phyloP scores from a whole-genome alignment of 1,140 invertebrate genomes.

The Spodoptera frugiperda region DNA sequence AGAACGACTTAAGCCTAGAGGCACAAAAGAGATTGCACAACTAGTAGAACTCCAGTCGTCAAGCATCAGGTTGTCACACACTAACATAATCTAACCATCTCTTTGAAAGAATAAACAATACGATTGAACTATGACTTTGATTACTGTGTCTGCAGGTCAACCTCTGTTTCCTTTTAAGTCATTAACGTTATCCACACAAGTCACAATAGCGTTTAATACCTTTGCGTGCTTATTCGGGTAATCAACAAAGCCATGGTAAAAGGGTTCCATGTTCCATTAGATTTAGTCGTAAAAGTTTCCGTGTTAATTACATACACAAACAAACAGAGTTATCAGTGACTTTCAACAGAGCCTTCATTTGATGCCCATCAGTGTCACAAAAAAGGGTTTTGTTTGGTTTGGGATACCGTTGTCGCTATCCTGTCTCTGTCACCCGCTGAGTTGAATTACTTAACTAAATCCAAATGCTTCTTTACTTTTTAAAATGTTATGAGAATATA shows the following conservation, averaged over 20 bases:
- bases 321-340: constrained; percentile 51
- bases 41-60: too few species aligned
- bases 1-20: too few species aligned
- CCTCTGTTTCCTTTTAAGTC: constrained; percentile 24
- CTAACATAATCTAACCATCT: too few species aligned
- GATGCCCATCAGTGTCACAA: constrained; percentile 35
- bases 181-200: constrained; percentile 13
- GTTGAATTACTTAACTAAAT: neutral
- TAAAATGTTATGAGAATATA: neutral
- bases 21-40: too few species aligned
- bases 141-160: constrained; percentile 30
- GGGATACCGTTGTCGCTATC: constrained; percentile 1
- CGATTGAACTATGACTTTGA: too few species aligned
- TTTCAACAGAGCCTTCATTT: constrained; percentile 46
- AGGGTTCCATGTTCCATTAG: constrained; percentile 41
- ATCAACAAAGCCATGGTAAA: constrained; percentile 41
- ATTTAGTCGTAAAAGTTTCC: constrained; percentile 45
- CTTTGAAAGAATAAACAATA: too few species aligned
- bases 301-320: constrained; percentile 43
- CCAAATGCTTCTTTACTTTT: neutral
- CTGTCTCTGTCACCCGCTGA: neutral
- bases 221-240: neutral
- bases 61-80: too few species aligned
- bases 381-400: constrained; percentile 37
- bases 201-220: constrained; percentile 20